These are phyloP conservation scores for Vulpes vulpes DNA, from an alignment of 2,113 vertebrate genomes.

Conservation along the genomic window DNA sequence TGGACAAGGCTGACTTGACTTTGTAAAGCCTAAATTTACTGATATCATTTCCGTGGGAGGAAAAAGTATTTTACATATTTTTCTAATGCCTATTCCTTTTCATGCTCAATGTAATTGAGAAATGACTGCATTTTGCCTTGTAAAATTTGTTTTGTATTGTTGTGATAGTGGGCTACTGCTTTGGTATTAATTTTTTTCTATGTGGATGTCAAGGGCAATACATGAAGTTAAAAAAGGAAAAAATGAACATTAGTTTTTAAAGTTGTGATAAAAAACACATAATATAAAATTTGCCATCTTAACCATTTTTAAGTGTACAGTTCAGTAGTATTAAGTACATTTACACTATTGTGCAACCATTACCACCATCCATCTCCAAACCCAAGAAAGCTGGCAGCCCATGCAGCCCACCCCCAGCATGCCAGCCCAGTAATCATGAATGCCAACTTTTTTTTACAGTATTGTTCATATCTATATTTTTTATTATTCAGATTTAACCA, in stretches of 20 bases:
- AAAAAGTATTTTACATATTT: conserved; percentile 26
- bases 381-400: too few relatives aligned
- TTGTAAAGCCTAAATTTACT: background rate
- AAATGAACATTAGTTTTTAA: conserved; percentile 40
- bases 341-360: background rate
- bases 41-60: background rate
- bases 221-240: conserved; percentile 6
- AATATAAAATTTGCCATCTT: background rate
- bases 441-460: too few relatives aligned
- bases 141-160: background rate
- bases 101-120: background rate
- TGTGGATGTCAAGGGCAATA: background rate
- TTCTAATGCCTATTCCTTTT: conserved; percentile 30
- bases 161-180: background rate
- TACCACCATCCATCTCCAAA: background rate
- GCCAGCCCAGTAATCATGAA: too few relatives aligned
- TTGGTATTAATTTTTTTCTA: background rate
- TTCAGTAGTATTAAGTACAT: background rate
- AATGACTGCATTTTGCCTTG: background rate
- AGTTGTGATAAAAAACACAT: background rate
- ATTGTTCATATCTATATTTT: too few relatives aligned
- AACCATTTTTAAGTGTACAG: background rate
- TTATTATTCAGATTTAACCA: too few relatives aligned
- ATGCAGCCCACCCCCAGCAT: too few relatives aligned
- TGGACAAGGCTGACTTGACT: background rate